A percentile compares a stretch with the other conserved stretches of the same genome.
phyloP scores from a whole-genome alignment of 2,113 vertebrate species.

The Tenebrosternarchus preto region DNA sequence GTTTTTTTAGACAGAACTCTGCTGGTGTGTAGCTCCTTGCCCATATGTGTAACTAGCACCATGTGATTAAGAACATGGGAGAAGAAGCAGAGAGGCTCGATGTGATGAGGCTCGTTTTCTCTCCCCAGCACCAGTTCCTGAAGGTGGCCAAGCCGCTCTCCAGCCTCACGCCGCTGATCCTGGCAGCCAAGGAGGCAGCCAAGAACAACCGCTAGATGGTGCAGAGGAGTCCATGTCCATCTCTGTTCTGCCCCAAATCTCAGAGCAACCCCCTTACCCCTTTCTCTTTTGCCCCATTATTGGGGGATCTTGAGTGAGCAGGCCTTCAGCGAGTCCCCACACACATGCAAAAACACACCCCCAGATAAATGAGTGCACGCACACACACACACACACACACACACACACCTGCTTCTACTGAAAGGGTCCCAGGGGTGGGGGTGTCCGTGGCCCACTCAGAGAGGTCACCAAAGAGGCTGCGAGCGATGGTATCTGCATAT shows the following conservation, averaged over 20 bases:
- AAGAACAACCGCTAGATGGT: slow-evolving; percentile 87
- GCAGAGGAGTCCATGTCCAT: slow-evolving; percentile 27
- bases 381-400: no score
- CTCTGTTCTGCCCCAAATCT: background rate
- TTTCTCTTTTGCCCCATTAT: slow-evolving; percentile 14
- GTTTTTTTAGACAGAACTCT: no score
- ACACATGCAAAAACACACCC: background rate
- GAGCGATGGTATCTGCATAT: slow-evolving; percentile 13
- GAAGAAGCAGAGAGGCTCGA: background rate
- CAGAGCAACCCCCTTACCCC: slow-evolving; percentile 4
- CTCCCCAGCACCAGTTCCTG: slow-evolving; percentile 89
- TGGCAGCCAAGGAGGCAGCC: slow-evolving; percentile 92
- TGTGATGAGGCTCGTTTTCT: background rate
- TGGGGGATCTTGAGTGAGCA: slow-evolving; percentile 36
- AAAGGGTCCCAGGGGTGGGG: background rate
- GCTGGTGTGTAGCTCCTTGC: no score
- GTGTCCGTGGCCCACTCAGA: background rate
- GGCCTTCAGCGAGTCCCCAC: slow-evolving; percentile 33
- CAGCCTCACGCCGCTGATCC: slow-evolving; percentile 94
- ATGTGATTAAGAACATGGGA: background rate
- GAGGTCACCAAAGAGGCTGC: background rate
- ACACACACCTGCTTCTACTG: slow-evolving; percentile 27
- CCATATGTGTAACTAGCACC: background rate
- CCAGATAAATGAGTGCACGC: no score
- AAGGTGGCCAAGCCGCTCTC: slow-evolving; percentile 95